Evolutionary conservation across 2,888 invertebrate species (phyloP).

Genomic region (Drosophila fungiperda): DNA sequence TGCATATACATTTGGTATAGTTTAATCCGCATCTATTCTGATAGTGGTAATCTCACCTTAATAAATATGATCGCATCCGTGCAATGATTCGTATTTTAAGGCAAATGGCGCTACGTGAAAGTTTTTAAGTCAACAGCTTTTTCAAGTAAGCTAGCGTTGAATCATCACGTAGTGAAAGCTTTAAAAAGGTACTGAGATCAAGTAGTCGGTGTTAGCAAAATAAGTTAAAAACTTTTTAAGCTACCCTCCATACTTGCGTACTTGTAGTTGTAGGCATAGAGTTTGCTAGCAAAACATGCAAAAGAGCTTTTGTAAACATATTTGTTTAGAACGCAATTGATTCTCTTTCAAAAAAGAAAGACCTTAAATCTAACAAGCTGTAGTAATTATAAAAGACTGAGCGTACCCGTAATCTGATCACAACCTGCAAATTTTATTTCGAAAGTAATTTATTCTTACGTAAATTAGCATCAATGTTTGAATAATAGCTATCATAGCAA

Average conservation of each 20-base stretch:
- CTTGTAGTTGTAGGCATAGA: conserved; percentile 12
- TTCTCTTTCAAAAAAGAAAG: conserved; percentile 43
- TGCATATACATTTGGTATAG: background rate
- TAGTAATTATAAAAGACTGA: background rate
- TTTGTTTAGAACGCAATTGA: conserved; percentile 56
- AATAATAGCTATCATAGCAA: conserved; percentile 23
- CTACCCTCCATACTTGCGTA: conserved; percentile 7
- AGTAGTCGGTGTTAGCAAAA: background rate
- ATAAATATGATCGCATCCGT: conserved; percentile 49
- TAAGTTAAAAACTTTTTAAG: background rate
- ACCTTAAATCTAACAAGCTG: background rate
- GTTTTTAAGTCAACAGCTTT: conserved; percentile 22
- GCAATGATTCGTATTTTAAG: conserved; percentile 36
- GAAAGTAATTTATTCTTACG: background rate
- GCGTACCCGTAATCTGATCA: background rate
- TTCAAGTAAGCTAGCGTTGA: conserved; percentile 28
- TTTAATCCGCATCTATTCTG: conserved; percentile 6
- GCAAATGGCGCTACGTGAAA: conserved; percentile 14
- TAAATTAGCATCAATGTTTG: background rate
- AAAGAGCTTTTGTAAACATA: conserved; percentile 47
- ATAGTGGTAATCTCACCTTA: conserved; percentile 21
- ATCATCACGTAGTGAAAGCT: conserved; percentile 23
- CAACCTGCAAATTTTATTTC: background rate
- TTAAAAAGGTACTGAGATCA: conserved; percentile 8
- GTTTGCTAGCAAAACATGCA: conserved; percentile 29